These are phyloP conservation scores for Manis pentadactyla DNA, from an alignment of 2,797 vertebrate species.

Conservation along the genomic window DNA sequence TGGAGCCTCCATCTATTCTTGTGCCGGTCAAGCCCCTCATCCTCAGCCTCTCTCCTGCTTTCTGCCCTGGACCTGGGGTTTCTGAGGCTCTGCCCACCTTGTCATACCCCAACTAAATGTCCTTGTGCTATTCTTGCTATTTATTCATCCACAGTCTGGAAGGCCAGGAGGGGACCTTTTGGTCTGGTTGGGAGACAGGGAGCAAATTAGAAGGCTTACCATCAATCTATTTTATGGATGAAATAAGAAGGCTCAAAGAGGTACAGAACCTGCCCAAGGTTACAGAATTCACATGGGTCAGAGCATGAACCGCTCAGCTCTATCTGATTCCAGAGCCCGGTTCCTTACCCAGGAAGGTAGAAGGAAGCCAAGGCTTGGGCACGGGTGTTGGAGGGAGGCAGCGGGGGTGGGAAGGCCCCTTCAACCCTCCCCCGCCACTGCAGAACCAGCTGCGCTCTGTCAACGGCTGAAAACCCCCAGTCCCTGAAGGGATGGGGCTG, in stretches of 20 bases:
- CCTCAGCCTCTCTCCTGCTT: background rate
- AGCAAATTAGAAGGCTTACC: background rate
- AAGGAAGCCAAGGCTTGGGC: background rate
- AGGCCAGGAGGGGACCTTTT: background rate
- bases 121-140: background rate
- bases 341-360: background rate
- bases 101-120: background rate
- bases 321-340: background rate
- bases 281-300: background rate
- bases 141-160: background rate
- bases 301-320: background rate
- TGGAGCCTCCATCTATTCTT: background rate
- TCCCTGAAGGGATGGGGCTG: conserved; percentile 74
- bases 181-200: background rate
- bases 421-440: background rate
- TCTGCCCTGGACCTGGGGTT: background rate
- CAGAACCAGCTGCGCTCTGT: conserved; percentile 17
- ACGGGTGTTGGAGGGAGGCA: background rate
- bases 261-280: background rate
- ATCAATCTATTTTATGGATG: background rate
- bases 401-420: background rate
- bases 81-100: background rate
- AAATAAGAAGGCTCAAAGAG: conserved; percentile 38
- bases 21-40: background rate
- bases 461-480: conserved; percentile 43